Evolutionary conservation across 2,888 invertebrate species (phyloP).

Genomic region (Acanthoscelides obtectus): DNA sequence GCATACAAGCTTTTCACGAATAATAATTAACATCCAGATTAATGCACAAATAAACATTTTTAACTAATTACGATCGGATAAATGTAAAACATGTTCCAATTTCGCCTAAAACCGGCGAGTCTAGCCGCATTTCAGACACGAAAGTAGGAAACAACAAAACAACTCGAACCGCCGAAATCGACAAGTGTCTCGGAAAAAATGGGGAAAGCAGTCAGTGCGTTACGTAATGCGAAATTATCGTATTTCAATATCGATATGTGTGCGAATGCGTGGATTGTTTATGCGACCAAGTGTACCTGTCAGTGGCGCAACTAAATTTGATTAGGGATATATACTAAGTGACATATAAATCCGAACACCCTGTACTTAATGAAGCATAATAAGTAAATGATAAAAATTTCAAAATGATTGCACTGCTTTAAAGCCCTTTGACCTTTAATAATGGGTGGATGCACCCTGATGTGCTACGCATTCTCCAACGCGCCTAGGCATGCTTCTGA

Average conservation of each 20-base stretch:
- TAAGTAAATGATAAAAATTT: too few relatives aligned
- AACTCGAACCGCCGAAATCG: slow-evolving; percentile 6
- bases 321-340: too few relatives aligned
- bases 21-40: not conserved
- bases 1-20: not conserved
- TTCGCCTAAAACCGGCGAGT: not conserved
- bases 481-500: too few relatives aligned
- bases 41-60: not conserved
- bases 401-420: too few relatives aligned
- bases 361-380: too few relatives aligned
- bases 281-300: not conserved
- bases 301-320: too few relatives aligned
- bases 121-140: slow-evolving; percentile 1
- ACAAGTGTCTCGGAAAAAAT: slow-evolving; percentile 9
- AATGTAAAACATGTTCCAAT: slow-evolving; percentile 1
- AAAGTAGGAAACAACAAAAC: slow-evolving; percentile 20
- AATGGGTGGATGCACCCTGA: too few relatives aligned
- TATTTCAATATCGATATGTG: not conserved
- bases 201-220: slow-evolving; percentile 12
- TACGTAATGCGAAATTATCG: slow-evolving; percentile 2
- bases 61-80: not conserved
- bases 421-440: too few relatives aligned
- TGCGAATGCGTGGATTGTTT: not conserved
- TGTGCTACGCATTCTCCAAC: too few relatives aligned
- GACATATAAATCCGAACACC: too few relatives aligned